Conservation (phyloP, 2,797 vertebrate genomes). For the Acanthornis magna region DNA sequence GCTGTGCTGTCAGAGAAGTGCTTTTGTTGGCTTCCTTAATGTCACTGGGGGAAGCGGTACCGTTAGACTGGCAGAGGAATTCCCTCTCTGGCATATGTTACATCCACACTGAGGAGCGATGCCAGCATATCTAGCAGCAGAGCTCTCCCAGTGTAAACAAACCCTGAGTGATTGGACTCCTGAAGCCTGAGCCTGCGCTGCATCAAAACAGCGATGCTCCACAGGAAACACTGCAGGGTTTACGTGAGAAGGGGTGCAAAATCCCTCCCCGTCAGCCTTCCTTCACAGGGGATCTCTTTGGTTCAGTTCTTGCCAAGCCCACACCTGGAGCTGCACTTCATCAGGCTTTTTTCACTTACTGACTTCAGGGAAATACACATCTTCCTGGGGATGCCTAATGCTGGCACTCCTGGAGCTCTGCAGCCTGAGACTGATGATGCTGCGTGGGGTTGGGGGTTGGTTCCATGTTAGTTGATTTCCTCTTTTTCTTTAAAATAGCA, state of each 20-base stretch:
- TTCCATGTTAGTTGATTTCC: neutral
- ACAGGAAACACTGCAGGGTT: neutral
- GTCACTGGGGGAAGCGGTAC: slow-evolving; percentile 6
- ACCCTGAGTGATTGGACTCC: slow-evolving; percentile 41
- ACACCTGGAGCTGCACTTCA: neutral
- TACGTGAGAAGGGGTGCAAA: neutral
- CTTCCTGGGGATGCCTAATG: neutral
- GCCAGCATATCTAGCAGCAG: slow-evolving; percentile 63
- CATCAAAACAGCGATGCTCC: neutral
- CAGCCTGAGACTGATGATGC: neutral
- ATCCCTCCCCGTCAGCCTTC: neutral
- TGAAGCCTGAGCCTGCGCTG: neutral
- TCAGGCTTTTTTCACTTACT: rapidly evolving
- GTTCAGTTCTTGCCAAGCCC: neutral
- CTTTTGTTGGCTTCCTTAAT: slow-evolving; percentile 37
- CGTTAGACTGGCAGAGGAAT: slow-evolving; percentile 61
- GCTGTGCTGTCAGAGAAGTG: slow-evolving; percentile 24
- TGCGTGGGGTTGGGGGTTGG: neutral
- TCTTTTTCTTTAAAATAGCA: neutral
- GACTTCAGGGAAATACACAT: neutral
- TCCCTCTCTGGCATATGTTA: slow-evolving; percentile 66
- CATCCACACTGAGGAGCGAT: slow-evolving; percentile 50
- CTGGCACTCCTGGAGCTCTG: neutral
- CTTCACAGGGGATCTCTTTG: neutral
- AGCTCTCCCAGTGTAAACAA: slow-evolving; percentile 62